Conservation (phyloP, 1,140 invertebrate genomes). For the Drosophila neocordata region DNA sequence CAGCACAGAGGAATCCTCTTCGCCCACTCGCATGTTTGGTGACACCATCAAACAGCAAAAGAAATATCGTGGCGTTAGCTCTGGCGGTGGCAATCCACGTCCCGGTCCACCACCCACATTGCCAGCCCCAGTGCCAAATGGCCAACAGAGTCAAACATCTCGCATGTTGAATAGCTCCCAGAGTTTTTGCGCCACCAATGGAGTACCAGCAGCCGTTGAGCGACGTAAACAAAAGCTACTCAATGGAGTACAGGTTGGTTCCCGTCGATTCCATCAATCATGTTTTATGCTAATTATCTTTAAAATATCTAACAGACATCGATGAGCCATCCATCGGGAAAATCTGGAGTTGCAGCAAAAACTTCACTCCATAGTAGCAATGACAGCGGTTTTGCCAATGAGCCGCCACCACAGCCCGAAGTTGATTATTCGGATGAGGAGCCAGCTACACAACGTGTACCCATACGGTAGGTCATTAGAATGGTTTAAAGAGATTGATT, state of each 20-base stretch:
- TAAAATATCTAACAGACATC: constrained; percentile 36
- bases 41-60: constrained; percentile 80
- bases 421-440: constrained; percentile 96
- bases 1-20: constrained; percentile 82
- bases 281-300: too few species aligned
- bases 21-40: constrained; percentile 85
- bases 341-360: constrained; percentile 84
- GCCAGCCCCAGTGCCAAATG: constrained; percentile 86
- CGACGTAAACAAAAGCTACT: constrained; percentile 76
- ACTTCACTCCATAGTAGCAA: constrained; percentile 94
- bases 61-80: constrained; percentile 62
- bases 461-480: constrained; percentile 87
- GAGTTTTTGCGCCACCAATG: constrained; percentile 83
- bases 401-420: constrained; percentile 92
- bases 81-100: constrained; percentile 67
- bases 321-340: constrained; percentile 57
- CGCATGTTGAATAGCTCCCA: constrained; percentile 84
- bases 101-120: constrained; percentile 86
- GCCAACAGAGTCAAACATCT: constrained; percentile 56
- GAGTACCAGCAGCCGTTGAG: constrained; percentile 68
- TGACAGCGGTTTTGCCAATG: constrained; percentile 95
- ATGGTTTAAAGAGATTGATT: not conserved
- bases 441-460: constrained; percentile 85
- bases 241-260: constrained; percentile 61
- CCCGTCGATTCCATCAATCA: too few species aligned